Percentiles rank a stretch among this genome's conserved stretches.
phyloP scores from a whole-genome alignment of 2,797 vertebrate species.

The Epinephelus malabaricus region DNA sequence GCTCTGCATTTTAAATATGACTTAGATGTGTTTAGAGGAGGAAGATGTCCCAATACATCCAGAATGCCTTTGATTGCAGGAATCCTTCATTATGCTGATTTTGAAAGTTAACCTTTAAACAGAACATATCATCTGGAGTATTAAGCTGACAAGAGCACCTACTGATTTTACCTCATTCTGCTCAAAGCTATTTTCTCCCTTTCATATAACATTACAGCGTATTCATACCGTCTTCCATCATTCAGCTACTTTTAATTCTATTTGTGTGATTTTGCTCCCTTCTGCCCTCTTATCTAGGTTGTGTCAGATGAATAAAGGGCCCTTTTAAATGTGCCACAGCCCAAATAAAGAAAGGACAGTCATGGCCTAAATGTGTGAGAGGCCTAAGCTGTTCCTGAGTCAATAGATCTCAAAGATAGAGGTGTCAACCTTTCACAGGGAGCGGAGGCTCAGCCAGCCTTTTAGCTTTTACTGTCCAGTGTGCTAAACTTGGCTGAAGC shows the following conservation, averaged over 20 bases:
- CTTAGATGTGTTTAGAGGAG: conserved; percentile 22
- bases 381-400: conserved; percentile 60
- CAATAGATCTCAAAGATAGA: conserved; percentile 79
- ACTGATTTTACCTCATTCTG: not conserved
- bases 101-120: conserved; percentile 29
- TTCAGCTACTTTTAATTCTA: conserved; percentile 68
- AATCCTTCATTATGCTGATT: conserved; percentile 37
- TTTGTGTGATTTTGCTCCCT: conserved; percentile 45
- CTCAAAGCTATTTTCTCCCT: conserved; percentile 15
- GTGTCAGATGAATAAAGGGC: conserved; percentile 72
- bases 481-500: conserved; percentile 61
- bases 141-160: conserved; percentile 14
- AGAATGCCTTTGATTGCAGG: conserved; percentile 35
- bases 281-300: conserved; percentile 64
- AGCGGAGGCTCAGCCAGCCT: conserved; percentile 53
- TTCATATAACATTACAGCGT: conserved; percentile 33
- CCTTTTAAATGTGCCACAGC: conserved; percentile 58
- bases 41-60: conserved; percentile 14
- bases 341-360: conserved; percentile 69
- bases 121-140: conserved; percentile 10
- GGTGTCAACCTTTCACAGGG: conserved; percentile 70
- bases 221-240: conserved; percentile 51
- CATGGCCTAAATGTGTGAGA: conserved; percentile 67
- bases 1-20: conserved; percentile 45
- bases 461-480: conserved; percentile 57